phyloP scores from a whole-genome alignment of 2,797 vertebrate species.

The Sparus aurata region DNA sequence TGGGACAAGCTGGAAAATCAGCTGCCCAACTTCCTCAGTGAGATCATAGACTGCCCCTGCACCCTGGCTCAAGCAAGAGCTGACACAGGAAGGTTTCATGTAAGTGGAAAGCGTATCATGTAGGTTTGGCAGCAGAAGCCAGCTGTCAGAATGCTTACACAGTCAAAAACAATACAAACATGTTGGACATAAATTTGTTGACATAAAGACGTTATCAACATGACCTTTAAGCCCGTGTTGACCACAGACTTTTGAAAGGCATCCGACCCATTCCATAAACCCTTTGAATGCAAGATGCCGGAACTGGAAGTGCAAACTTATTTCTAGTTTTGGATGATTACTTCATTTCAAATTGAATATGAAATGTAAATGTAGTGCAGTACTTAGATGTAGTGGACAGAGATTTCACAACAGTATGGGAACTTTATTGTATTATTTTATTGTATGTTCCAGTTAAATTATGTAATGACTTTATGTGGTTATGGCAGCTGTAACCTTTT shows the following conservation, averaged over 20 bases:
- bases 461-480: constrained; percentile 3
- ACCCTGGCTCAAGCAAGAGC: constrained; percentile 94
- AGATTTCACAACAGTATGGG: neutral
- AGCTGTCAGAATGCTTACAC: no score
- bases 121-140: neutral
- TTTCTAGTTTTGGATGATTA: neutral
- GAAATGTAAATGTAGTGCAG: neutral
- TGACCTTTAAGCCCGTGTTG: no score
- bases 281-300: no score
- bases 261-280: no score
- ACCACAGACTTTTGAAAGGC: no score
- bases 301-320: no score
- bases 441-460: neutral
- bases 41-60: constrained; percentile 94
- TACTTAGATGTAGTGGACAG: neutral
- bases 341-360: neutral
- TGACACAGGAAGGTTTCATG: constrained; percentile 95
- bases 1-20: constrained; percentile 89
- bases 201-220: no score
- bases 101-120: constrained; percentile 75
- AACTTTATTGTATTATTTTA: neutral
- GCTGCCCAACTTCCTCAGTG: constrained; percentile 89
- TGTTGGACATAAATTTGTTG: no score
- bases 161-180: no score
- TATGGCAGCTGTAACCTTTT: neutral